phyloP scores from a whole-genome alignment of 2,113 vertebrate genomes.

The Trinectes maculatus region DNA sequence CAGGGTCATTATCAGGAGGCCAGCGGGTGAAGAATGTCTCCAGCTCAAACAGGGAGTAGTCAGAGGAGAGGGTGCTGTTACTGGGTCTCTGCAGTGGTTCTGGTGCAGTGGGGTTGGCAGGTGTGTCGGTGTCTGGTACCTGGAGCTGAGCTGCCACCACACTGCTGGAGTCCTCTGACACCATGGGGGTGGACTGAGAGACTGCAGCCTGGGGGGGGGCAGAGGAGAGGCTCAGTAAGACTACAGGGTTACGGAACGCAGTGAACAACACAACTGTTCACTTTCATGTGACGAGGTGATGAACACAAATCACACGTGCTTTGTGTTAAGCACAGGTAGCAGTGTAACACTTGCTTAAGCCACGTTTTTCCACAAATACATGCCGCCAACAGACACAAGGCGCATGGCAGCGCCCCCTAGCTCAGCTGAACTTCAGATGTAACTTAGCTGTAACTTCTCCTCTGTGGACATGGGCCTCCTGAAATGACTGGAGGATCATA shows the following conservation, averaged over 20 bases:
- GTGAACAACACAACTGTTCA: background rate
- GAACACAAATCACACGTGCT: no score
- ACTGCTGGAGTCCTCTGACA: conserved; percentile 27
- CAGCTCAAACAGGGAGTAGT: conserved; percentile 70
- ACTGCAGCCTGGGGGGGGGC: conserved; percentile 26
- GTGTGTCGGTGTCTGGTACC: conserved; percentile 43
- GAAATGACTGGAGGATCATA: no score
- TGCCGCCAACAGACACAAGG: no score
- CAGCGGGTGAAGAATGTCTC: conserved; percentile 71
- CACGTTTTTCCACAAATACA: no score
- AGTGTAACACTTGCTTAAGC: no score
- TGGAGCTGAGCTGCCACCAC: conserved; percentile 17
- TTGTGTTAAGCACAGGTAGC: no score
- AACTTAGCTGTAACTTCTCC: no score
- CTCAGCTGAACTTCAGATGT: no score
- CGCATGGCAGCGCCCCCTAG: no score
- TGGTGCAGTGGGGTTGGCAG: conserved; percentile 21
- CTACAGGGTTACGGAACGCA: background rate
- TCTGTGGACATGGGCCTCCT: no score
- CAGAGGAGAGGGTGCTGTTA: conserved; percentile 9
- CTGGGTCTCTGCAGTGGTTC: conserved; percentile 6
- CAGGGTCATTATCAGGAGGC: conserved; percentile 52
- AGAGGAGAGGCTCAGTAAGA: background rate
- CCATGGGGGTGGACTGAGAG: background rate
- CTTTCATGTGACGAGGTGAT: no score